Conservation (phyloP, 2,888 invertebrate species). For the Eupeodes latifasciatus region DNA sequence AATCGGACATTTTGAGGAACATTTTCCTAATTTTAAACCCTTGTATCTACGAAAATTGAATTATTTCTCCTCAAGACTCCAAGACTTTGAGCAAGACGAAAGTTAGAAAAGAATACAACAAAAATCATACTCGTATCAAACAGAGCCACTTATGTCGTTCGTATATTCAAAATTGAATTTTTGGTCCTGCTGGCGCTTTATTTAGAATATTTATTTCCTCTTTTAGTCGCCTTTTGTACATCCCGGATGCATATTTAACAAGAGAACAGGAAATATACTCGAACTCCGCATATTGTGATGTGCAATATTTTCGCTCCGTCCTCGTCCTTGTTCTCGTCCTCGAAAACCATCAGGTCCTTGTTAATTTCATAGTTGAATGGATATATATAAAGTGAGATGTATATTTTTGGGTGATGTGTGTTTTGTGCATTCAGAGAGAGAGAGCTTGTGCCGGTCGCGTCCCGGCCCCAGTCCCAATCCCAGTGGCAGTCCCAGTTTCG, state of each 20-base stretch:
- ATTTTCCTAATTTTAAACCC: constrained; percentile 70
- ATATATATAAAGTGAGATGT: constrained; percentile 59
- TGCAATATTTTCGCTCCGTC: constrained; percentile 63
- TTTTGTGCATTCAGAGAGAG: not conserved
- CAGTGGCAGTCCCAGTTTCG: not conserved
- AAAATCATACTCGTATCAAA: constrained; percentile 21
- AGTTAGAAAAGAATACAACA: not conserved
- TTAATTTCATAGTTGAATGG: constrained; percentile 77
- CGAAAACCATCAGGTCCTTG: constrained; percentile 66
- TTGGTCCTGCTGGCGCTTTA: constrained; percentile 61
- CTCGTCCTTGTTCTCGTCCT: not conserved
- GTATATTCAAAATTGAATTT: constrained; percentile 64
- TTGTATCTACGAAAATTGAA: constrained; percentile 60
- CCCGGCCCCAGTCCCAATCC: too few relatives aligned
- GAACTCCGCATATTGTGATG: constrained; percentile 39
- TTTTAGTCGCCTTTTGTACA: constrained; percentile 7
- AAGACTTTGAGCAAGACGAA: not conserved
- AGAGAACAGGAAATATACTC: constrained; percentile 71
- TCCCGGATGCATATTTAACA: constrained; percentile 71
- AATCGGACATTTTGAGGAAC: constrained; percentile 38
- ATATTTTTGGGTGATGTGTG: constrained; percentile 52
- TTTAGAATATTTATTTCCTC: constrained; percentile 53
- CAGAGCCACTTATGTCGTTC: constrained; percentile 70
- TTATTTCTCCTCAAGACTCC: constrained; percentile 42
- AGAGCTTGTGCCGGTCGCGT: constrained; percentile 1